Evolutionary conservation across 2,888 invertebrate species (phyloP).

Genomic region (Chymomyza fuscimana): DNA sequence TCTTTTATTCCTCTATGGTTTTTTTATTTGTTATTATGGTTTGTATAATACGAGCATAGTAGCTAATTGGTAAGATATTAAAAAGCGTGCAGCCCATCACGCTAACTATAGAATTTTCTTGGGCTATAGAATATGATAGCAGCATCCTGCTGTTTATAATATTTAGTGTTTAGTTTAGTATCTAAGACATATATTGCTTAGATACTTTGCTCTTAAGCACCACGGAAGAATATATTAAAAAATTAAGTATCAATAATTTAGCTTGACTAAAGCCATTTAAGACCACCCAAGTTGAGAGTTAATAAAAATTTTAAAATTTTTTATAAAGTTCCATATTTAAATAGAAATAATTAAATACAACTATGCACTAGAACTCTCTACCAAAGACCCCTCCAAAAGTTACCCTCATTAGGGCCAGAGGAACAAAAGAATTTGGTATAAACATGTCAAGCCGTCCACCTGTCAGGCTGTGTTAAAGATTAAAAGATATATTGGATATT

Average conservation of each 20-base stretch:
- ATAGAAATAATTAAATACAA: too few species aligned
- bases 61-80: slow-evolving; percentile 55
- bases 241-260: too few species aligned
- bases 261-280: not conserved
- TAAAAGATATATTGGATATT: too few species aligned
- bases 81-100: slow-evolving; percentile 59
- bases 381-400: too few species aligned
- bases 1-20: not conserved
- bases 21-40: slow-evolving; percentile 10
- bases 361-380: too few species aligned
- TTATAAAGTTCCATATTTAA: too few species aligned
- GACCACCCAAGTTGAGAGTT: too few species aligned
- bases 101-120: slow-evolving; percentile 30
- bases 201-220: not conserved
- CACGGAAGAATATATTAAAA: not conserved
- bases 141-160: not conserved
- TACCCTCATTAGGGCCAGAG: too few species aligned
- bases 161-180: not conserved
- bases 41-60: slow-evolving; percentile 24
- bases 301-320: too few species aligned
- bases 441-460: too few species aligned
- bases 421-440: too few species aligned
- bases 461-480: too few species aligned
- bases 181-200: not conserved
- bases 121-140: not conserved